These are phyloP conservation scores for Oscheius onirici DNA, from an alignment of 2,888 invertebrate species.

Conservation along the genomic window DNA sequence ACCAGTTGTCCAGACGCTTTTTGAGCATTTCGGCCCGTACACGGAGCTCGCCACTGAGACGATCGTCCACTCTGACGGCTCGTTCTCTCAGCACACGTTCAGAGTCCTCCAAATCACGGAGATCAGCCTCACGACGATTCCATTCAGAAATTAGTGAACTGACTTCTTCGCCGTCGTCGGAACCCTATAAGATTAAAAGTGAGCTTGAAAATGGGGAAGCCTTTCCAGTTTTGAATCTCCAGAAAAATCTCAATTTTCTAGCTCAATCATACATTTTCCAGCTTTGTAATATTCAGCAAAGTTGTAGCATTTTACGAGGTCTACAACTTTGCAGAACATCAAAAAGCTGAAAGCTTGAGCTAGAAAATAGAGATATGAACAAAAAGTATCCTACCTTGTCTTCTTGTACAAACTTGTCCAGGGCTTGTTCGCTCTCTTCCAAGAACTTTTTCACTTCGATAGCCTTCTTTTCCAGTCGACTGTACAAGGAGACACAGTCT, in stretches of 20 bases:
- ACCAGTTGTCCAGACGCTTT: constrained; percentile 53
- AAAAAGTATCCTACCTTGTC: constrained; percentile 24
- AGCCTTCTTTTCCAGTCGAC: constrained; percentile 35
- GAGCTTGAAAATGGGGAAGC: no score
- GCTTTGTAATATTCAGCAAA: no score
- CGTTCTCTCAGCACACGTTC: constrained; percentile 49
- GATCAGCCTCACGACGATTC: constrained; percentile 54
- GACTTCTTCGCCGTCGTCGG: constrained; percentile 41
- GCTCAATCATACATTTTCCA: no score
- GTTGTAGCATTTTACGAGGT: no score
- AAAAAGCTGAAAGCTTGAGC: no score
- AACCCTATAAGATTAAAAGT: constrained; percentile 5
- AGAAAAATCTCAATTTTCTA: no score
- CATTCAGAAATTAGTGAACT: constrained; percentile 49
- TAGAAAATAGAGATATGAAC: neutral
- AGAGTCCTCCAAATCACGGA: constrained; percentile 46
- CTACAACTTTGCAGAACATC: no score
- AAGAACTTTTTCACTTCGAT: constrained; percentile 42
- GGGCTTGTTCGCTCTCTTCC: constrained; percentile 42
- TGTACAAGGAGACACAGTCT: constrained; percentile 54
- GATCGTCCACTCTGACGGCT: constrained; percentile 43
- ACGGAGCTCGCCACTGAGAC: constrained; percentile 38
- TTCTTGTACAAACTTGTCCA: constrained; percentile 47
- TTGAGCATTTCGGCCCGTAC: constrained; percentile 53
- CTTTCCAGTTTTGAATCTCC: no score